phyloP scores from a whole-genome alignment of 1,140 invertebrate genomes.

The Meloidogyne hapla region DNA sequence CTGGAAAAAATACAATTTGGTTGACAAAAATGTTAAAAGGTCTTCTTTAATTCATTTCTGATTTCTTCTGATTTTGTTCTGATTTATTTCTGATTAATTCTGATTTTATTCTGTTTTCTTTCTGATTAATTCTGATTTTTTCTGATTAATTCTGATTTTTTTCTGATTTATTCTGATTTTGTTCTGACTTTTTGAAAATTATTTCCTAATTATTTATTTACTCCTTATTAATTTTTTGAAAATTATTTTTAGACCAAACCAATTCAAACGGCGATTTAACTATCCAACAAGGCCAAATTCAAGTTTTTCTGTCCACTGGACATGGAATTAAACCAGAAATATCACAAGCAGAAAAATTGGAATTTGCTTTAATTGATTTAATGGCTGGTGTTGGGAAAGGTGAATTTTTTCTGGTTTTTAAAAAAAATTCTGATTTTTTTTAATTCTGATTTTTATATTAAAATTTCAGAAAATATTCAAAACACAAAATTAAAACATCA shows the following conservation, averaged over 20 bases:
- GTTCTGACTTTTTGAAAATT: too few species aligned
- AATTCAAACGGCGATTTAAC: constrained; percentile 26
- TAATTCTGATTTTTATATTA: background rate
- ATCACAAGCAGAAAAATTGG: constrained; percentile 85
- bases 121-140: too few species aligned
- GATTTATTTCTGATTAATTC: too few species aligned
- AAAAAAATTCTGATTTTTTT: background rate
- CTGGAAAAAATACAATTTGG: constrained; percentile 17
- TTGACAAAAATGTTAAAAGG: constrained; percentile 28
- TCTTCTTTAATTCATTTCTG: constrained; percentile 4
- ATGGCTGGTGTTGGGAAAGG: constrained; percentile 75
- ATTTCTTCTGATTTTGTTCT: too few species aligned
- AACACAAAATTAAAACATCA: too few species aligned
- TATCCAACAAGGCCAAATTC: constrained; percentile 20
- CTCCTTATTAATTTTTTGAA: too few species aligned
- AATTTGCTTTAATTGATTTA: constrained; percentile 80
- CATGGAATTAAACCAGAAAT: constrained; percentile 5
- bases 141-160: background rate
- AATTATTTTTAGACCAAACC: constrained; percentile 1
- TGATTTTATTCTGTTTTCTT: too few species aligned
- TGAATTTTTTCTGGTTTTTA: constrained; percentile 67
- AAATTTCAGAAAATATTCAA: too few species aligned
- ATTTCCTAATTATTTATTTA: too few species aligned
- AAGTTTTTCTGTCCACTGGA: constrained; percentile 31
- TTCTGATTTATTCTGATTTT: background rate